Base-by-base conservation (phyloP, 2,888 invertebrate species). In the Phaedon cochleariae region DNA sequence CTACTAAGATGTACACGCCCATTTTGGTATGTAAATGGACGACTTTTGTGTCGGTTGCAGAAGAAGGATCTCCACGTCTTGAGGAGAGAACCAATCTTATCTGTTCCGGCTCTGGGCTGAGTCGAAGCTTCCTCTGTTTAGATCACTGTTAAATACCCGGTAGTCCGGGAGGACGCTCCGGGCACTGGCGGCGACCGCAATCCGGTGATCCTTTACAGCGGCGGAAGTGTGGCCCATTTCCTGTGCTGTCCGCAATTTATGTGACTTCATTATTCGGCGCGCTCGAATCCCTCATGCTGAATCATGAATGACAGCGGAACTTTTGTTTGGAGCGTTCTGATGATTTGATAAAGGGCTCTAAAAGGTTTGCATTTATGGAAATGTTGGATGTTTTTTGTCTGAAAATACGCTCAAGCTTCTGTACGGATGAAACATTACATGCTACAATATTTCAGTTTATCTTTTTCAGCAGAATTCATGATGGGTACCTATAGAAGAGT, bases 151-250 rank as follows among this genome's bases (percentile, higher is more conserved):
- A 77, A 77, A 77, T 76, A 73, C 73, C 75, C 75, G 72, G 72
- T 71, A 73, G 74, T 74, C 74, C 73, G 74, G 74, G 52, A 64
- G 54, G 45, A 48, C 31, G 18, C 49, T 62, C 48, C 59, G 54
- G 54, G 53, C 60, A 21, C 21, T 37, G 17, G 55, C 65, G 61
- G 68, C 70, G 67, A 70, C 76, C 74, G 68, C 75, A 74, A 74
- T 73, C 71, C 73, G 64, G 71, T 70, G 74, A 73, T 73, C 74
- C 74, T 69, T 73, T 68, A 67, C 69, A 70, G 72, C 71, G 71
- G 70, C 78, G 78, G 78, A 78, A 76, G 76, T 77, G 74, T 75
- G 74, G 72, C 75, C 77, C 77, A 76, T 77, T 77, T 77, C 77
- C 77, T 71, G 73, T 74, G 74, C 73, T 71, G 73, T 66, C 72